Percentiles rank a stretch among this genome's conserved stretches.
phyloP scores from a whole-genome alignment of 2,888 invertebrate genomes.

The Heliconius ismenius region DNA sequence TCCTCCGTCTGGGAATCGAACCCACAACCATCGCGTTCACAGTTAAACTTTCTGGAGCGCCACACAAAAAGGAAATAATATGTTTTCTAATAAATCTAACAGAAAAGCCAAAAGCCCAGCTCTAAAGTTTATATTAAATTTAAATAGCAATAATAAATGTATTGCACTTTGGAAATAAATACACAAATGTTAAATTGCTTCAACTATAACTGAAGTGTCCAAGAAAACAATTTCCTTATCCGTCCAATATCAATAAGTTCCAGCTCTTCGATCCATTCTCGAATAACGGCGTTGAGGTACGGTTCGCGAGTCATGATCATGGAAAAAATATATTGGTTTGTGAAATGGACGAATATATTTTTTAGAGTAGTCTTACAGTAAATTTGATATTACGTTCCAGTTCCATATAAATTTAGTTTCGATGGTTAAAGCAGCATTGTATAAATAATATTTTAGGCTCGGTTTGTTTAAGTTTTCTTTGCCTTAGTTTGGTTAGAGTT shows the following conservation, averaged over 20 bases:
- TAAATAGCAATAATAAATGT: no score
- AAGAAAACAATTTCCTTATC: slow-evolving; percentile 19
- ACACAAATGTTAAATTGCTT: background rate
- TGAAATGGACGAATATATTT: background rate
- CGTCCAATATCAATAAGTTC: slow-evolving; percentile 30
- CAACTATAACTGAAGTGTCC: background rate
- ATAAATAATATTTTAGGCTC: no score
- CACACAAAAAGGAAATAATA: no score
- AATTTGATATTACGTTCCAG: background rate
- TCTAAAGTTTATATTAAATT: background rate
- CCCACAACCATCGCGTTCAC: no score
- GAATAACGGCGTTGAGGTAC: background rate
- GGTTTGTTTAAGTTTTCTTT: no score
- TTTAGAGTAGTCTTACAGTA: slow-evolving; percentile 14
- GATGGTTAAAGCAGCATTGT: background rate
- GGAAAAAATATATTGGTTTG: slow-evolving; percentile 15
- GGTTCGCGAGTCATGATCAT: slow-evolving; percentile 17
- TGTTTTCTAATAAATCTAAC: background rate
- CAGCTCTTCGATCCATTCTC: slow-evolving; percentile 22
- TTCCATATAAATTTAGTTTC: slow-evolving; percentile 4
- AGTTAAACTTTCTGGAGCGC: no score
- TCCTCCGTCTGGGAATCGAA: no score
- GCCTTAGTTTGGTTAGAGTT: no score
- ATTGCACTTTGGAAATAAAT: background rate
- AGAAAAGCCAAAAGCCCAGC: background rate